A percentile compares a stretch with the other conserved stretches of the same genome.
phyloP scores from a whole-genome alignment of 1,140 invertebrate genomes.

The Armadillidium nasatum region DNA sequence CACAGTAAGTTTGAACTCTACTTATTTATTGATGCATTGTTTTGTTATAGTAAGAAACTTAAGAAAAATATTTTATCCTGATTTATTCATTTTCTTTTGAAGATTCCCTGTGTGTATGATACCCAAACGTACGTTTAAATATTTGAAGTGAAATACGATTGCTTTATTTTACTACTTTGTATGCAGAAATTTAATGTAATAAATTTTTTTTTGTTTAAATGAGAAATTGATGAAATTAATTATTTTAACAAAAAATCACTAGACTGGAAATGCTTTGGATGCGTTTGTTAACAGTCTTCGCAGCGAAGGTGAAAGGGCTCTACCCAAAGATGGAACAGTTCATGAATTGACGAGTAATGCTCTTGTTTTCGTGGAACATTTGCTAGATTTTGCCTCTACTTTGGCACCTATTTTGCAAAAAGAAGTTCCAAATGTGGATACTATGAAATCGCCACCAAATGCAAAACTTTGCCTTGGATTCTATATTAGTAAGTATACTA shows the following conservation, averaged over 20 bases:
- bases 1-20: conserved; percentile 56
- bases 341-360: conserved; percentile 92
- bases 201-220: no score
- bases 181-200: no score
- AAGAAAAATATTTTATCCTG: no score
- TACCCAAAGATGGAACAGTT: conserved; percentile 92
- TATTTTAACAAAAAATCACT: no score
- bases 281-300: conserved; percentile 88
- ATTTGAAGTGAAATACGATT: no score
- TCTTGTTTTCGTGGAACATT: conserved; percentile 77
- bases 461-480: not conserved
- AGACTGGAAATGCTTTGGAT: conserved; percentile 62
- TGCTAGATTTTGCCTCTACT: conserved; percentile 53
- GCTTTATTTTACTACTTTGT: no score
- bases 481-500: not conserved
- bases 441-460: not conserved
- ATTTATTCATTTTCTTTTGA: no score
- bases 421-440: not conserved
- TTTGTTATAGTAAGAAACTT: no score
- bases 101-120: no score
- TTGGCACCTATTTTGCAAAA: not conserved
- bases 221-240: no score
- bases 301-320: conserved; percentile 70
- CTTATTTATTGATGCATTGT: no score
- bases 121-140: no score